Conservation (phyloP, 2,797 vertebrate species). For the Bradypodion pumilum region DNA sequence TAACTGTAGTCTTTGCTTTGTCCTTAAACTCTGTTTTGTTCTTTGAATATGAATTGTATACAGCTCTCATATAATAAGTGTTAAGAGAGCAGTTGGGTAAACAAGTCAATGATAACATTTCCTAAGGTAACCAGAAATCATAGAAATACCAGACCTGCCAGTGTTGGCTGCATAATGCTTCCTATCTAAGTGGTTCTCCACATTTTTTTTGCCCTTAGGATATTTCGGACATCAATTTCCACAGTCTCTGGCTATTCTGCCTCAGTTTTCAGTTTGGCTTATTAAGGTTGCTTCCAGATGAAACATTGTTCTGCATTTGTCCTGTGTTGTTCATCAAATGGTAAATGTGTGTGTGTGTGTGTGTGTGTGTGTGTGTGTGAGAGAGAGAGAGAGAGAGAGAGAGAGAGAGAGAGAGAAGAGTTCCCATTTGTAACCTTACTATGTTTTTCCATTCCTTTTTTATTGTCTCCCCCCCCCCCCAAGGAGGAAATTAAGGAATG, state of each 20-base stretch:
- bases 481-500: neutral
- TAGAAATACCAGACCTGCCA: neutral
- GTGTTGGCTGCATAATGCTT: neutral
- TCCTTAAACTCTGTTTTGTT: neutral
- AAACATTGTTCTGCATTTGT: neutral
- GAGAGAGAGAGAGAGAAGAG: neutral
- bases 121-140: neutral
- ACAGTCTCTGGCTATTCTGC: neutral
- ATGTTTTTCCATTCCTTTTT: neutral
- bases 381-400: too few species aligned
- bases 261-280: neutral
- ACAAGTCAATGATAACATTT: neutral
- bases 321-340: neutral
- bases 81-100: slow-evolving; percentile 1
- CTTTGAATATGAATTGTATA: neutral
- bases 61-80: neutral
- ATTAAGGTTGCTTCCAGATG: neutral
- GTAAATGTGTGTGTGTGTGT: neutral
- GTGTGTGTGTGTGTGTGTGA: too few species aligned
- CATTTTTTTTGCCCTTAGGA: neutral
- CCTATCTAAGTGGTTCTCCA: neutral
- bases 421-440: neutral
- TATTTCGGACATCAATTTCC: neutral
- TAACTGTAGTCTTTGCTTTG: neutral
- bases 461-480: too few species aligned